Percentiles rank a stretch among this genome's conserved stretches.
Conservation (phyloP, 1,140 invertebrate species). For the roundworm (Caenorhabditis elegans) region WBcel235 BX284602.5:8538001-8538500, state of each 20-base stretch:
- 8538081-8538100: constrained; percentile 4
- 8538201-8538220: not conserved
- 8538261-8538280: not conserved
- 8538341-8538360: not conserved
- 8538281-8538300: not conserved
- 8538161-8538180: not conserved
- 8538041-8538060: not conserved
- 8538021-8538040: not conserved
- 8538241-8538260: no score
- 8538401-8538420: not conserved
- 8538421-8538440: constrained; percentile 4
- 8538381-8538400: not conserved
- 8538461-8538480: not conserved
- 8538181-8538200: not conserved
- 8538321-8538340: not conserved
- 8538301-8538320: not conserved
- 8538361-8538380: not conserved
- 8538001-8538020: no score
- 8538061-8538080: not conserved
- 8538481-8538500: not conserved
- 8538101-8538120: not conserved
- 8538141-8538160: not conserved
- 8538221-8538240: not conserved
- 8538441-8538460: not conserved
- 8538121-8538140: not conserved